phyloP scores from a whole-genome alignment of 1,140 invertebrate genomes.

The Drosophila sproati region DNA sequence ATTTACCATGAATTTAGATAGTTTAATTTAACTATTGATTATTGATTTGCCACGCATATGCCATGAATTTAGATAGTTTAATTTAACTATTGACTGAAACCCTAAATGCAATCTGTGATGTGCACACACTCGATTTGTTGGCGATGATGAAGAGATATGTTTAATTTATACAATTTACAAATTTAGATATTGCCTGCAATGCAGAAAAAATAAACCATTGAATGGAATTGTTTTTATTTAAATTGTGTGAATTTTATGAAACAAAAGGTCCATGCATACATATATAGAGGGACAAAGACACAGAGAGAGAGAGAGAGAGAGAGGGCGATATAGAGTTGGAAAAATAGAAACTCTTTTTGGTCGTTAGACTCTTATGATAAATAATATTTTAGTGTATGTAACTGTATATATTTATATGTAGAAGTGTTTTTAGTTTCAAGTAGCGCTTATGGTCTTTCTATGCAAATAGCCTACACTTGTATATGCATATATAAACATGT shows the following conservation, averaged over 20 bases:
- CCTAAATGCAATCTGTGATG: slow-evolving; percentile 54
- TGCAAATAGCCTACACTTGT: slow-evolving; percentile 58
- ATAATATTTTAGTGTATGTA: slow-evolving; percentile 50
- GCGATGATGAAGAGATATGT: slow-evolving; percentile 38
- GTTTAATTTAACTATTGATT: slow-evolving; percentile 63
- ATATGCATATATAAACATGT: not conserved
- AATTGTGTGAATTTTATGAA: slow-evolving; percentile 28
- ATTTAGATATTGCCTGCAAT: slow-evolving; percentile 16
- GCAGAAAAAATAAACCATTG: slow-evolving; percentile 24
- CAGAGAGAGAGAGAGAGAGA: not conserved
- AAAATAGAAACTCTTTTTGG: slow-evolving; percentile 17
- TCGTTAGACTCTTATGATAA: slow-evolving; percentile 33
- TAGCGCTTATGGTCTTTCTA: slow-evolving; percentile 71
- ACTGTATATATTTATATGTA: slow-evolving; percentile 29
- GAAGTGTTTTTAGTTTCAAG: slow-evolving; percentile 59
- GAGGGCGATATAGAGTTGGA: not conserved
- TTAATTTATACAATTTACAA: slow-evolving; percentile 60
- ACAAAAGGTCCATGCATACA: slow-evolving; percentile 12
- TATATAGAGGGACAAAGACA: not conserved
- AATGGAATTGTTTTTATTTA: slow-evolving; percentile 66
- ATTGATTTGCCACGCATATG: slow-evolving; percentile 66
- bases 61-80: slow-evolving; percentile 57
- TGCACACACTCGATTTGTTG: slow-evolving; percentile 60
- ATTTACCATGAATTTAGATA: slow-evolving; percentile 60
- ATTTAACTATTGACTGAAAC: slow-evolving; percentile 54